A percentile compares a stretch with the other conserved stretches of the same genome.
Conservation (phyloP, 1,140 invertebrate genomes). For the Drosophila seguyi region DNA sequence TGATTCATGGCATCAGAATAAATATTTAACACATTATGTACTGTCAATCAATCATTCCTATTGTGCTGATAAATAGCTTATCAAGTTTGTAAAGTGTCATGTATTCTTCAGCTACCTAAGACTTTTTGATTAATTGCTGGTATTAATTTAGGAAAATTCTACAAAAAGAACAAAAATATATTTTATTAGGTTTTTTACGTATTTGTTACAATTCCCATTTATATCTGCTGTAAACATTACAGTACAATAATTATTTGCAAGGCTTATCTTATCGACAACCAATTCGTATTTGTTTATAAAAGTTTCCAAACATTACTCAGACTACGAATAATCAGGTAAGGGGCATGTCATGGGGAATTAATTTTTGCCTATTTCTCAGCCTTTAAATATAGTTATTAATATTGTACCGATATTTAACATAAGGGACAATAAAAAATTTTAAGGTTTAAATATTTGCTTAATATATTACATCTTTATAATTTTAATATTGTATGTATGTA, state of each 20-base stretch:
- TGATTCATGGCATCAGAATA: background rate
- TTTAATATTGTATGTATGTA: too few species aligned
- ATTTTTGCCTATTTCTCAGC: background rate
- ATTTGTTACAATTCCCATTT: conserved; percentile 3
- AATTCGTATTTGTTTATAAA: conserved; percentile 38
- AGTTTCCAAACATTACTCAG: conserved; percentile 33
- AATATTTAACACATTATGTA: background rate
- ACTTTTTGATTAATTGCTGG: conserved; percentile 17
- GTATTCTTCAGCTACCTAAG: conserved; percentile 8
- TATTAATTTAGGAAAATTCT: background rate
- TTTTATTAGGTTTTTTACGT: background rate
- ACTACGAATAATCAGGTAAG: background rate
- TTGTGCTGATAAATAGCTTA: conserved; percentile 21
- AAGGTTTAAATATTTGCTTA: too few species aligned
- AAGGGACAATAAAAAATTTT: too few species aligned
- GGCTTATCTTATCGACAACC: conserved; percentile 37
- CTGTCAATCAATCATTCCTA: conserved; percentile 25
- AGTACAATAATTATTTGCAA: conserved; percentile 13
- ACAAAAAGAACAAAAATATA: background rate
- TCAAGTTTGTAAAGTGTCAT: conserved; percentile 18
- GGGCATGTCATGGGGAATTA: too few species aligned
- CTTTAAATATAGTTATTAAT: background rate
- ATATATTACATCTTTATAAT: too few species aligned
- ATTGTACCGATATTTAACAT: too few species aligned
- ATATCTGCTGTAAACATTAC: conserved; percentile 27